phyloP scores from a whole-genome alignment of 1,140 invertebrate species.

The Hycleus phaleratus region DNA sequence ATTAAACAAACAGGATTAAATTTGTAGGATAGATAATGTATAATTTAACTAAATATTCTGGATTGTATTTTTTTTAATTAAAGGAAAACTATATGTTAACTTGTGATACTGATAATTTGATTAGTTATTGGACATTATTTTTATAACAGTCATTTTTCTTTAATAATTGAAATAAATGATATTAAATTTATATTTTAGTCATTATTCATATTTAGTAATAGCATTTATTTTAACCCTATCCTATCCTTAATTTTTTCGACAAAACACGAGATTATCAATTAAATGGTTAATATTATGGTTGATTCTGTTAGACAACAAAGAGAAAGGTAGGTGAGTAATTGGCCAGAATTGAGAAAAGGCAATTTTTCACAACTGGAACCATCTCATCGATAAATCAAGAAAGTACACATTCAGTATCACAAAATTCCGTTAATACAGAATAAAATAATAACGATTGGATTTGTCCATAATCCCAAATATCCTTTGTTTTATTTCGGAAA shows the following conservation, averaged over 20 bases:
- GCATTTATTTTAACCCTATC: conserved; percentile 18
- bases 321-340: neutral
- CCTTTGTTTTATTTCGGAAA: too few relatives aligned
- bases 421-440: conserved; percentile 3
- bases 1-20: too few relatives aligned
- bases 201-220: conserved; percentile 29
- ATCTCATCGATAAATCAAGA: neutral
- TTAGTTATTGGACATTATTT: too few relatives aligned
- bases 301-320: neutral
- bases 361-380: neutral
- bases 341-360: too few relatives aligned
- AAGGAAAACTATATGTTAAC: too few relatives aligned
- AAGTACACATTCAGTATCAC: conserved; percentile 3
- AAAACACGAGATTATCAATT: too few relatives aligned
- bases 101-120: too few relatives aligned
- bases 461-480: too few relatives aligned
- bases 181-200: conserved; percentile 27
- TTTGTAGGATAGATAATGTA: too few relatives aligned
- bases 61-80: too few relatives aligned
- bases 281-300: neutral
- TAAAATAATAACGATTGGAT: neutral
- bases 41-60: too few relatives aligned
- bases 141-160: too few relatives aligned
- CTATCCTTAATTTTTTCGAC: conserved; percentile 8
- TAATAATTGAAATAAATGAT: conserved; percentile 21